phyloP scores from a whole-genome alignment of 2,888 invertebrate genomes.

The Drepana falcataria region DNA sequence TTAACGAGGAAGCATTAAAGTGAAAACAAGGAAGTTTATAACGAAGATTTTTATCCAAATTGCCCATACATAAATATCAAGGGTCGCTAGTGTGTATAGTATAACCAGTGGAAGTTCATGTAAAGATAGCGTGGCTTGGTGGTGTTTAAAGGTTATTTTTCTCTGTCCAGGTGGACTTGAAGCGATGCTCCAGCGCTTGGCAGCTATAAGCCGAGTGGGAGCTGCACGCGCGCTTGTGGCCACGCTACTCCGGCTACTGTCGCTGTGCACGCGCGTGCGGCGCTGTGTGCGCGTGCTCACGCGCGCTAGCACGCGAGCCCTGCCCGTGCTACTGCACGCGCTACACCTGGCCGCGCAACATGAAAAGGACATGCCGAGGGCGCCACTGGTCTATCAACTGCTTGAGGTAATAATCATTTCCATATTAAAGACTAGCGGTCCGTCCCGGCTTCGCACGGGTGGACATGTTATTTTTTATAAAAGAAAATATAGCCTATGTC shows the following conservation, averaged over 20 bases:
- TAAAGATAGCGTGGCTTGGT: too few species aligned
- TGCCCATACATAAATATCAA: too few species aligned
- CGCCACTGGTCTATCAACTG: constrained; percentile 92
- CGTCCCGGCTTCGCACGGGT: too few species aligned
- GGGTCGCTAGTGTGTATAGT: too few species aligned
- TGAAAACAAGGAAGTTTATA: too few species aligned
- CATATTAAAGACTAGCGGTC: too few species aligned
- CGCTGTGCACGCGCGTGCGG: constrained; percentile 93
- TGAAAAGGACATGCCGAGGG: constrained; percentile 83
- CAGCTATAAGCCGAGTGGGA: constrained; percentile 91
- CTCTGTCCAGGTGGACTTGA: constrained; percentile 75
- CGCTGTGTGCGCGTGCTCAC: constrained; percentile 93
- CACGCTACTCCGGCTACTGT: constrained; percentile 93
- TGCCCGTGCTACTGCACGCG: constrained; percentile 90
- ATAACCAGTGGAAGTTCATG: too few species aligned
- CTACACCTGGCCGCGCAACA: constrained; percentile 82
- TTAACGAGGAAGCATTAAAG: too few species aligned
- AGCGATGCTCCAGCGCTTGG: constrained; percentile 90
- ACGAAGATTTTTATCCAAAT: too few species aligned
- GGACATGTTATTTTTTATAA: too few species aligned
- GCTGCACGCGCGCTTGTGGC: constrained; percentile 91
- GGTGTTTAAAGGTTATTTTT: too few species aligned
- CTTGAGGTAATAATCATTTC: constrained; percentile 79
- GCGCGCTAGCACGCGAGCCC: constrained; percentile 89
- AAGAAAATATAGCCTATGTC: too few species aligned